Evolutionary conservation across 2,797 vertebrate genomes (phyloP).

Genomic region (Cottoperca gobio): DNA sequence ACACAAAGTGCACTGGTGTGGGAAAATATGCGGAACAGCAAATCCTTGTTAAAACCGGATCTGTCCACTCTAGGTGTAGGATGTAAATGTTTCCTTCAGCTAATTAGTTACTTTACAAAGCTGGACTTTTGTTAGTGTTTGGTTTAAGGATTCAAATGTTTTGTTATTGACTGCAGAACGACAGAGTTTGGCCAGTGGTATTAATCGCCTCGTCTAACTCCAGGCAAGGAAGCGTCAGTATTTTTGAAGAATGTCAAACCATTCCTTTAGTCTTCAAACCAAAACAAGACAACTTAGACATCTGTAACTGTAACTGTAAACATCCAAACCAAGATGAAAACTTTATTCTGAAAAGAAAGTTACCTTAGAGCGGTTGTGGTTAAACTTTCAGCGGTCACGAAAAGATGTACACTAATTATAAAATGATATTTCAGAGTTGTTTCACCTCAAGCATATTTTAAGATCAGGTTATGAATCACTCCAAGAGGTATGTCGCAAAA

Average conservation of each 20-base stretch:
- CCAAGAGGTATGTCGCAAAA: slow-evolving; percentile 24
- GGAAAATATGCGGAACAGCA: slow-evolving; percentile 60
- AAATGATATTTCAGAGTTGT: slow-evolving; percentile 33
- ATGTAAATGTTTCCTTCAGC: slow-evolving; percentile 44
- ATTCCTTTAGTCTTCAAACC: background rate
- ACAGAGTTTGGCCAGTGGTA: no score
- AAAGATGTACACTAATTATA: slow-evolving; percentile 10
- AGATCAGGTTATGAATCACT: slow-evolving; percentile 30
- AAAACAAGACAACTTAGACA: background rate
- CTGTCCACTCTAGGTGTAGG: slow-evolving; percentile 17
- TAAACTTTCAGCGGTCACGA: background rate
- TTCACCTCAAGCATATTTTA: slow-evolving; percentile 16
- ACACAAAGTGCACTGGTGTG: slow-evolving; percentile 53
- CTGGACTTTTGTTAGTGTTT: background rate
- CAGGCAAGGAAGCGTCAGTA: background rate
- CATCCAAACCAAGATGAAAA: slow-evolving; percentile 1
- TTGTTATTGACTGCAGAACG: background rate
- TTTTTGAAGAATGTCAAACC: slow-evolving; percentile 11
- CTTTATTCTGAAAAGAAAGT: slow-evolving; percentile 1
- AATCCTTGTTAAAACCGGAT: slow-evolving; percentile 63
- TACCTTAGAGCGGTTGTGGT: background rate
- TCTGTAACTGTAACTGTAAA: no score
- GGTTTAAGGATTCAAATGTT: background rate
- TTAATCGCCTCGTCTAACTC: no score
- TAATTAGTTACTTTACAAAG: slow-evolving; percentile 30